Base-by-base conservation (phyloP, 2,113 vertebrate genomes). In the Eulemur macaco region DNA sequence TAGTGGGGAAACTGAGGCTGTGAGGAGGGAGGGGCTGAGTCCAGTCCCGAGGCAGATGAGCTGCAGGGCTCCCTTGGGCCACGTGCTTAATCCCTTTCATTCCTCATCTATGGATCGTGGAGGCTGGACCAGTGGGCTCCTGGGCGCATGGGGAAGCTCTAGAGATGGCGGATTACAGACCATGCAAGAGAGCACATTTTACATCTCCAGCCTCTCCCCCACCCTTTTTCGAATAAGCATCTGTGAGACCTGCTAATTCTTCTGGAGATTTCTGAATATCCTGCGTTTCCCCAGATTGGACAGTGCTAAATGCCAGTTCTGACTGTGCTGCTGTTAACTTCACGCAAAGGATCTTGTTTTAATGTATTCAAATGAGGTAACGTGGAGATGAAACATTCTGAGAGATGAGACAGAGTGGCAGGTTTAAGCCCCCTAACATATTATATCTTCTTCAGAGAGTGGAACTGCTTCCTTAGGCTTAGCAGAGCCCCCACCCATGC, bases 151-250 rank as follows among this genome's bases (percentile, higher is more conserved):
- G 29, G 66, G 78, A 84, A 80, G 7, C 80, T 87, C 87, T 66
- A 86, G 88, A 88, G 76, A 64, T 27, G 78, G 50, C 54, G 91
- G 87, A 91, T 85, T 56, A 85, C 25, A 93, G 54, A 68, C 56
- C 86, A 42, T 4, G 27, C 60, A 56, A n/a, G 73, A 68, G 9
- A 76, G 50, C 71, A 5, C 76, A 34, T 93, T 91, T 94, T 74
- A 69, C 17, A 85, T 17, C 20, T 89, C 39, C 69, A 77, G 78
- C 45, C 58, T 86, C n/a, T 45, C 64, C 34, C 54, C 39, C 5
- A 23, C 27, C 60, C 58, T 93, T 81, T 76, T 56, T 29, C 90
- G 84, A 96, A 84, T 74, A 84, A 83, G 54, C 66, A 85, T 84
- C 60, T 96, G n/a, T 58, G 88, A 63, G 68, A 83, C 12, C 50